These are phyloP conservation scores for Brachyhypopomus occidentalis DNA, from an alignment of 2,113 vertebrate species.

Conservation along the genomic window DNA sequence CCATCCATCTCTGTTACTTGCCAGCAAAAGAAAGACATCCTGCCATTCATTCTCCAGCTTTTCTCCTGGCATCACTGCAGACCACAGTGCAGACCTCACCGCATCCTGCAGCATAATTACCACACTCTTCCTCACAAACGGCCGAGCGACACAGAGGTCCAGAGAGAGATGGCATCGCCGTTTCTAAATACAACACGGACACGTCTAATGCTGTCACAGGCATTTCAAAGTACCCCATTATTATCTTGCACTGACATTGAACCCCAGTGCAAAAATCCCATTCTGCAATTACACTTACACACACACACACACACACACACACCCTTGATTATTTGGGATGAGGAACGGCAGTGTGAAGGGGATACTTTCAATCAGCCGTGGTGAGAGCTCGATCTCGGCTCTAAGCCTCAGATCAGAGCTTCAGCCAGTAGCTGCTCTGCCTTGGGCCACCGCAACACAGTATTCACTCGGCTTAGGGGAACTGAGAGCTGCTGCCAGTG, in stretches of 20 bases:
- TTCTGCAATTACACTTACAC: not conserved
- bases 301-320: conserved; percentile 25
- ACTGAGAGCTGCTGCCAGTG: conserved; percentile 20
- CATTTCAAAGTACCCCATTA: not conserved
- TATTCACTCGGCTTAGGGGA: conserved; percentile 29
- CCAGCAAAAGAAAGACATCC: not conserved
- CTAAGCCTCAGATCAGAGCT: conserved; percentile 28
- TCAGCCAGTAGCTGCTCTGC: not conserved
- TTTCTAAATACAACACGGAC: not conserved
- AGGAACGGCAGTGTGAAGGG: conserved; percentile 8
- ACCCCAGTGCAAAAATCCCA: not conserved
- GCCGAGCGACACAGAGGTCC: too few relatives aligned
- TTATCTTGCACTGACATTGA: not conserved
- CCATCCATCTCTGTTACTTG: too few relatives aligned
- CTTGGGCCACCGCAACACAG: conserved; percentile 22
- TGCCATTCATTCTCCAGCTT: not conserved
- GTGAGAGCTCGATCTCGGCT: conserved; percentile 21
- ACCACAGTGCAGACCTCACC: too few relatives aligned
- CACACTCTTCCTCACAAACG: not conserved
- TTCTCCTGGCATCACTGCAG: not conserved
- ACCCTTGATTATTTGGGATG: conserved; percentile 4
- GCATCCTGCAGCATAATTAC: not conserved
- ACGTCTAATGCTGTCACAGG: not conserved
- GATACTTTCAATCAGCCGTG: conserved; percentile 34
- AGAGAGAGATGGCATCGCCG: not conserved